Evolutionary conservation across 2,113 vertebrate genomes (phyloP).

Genomic region (Chlorodrepanis virens): DNA sequence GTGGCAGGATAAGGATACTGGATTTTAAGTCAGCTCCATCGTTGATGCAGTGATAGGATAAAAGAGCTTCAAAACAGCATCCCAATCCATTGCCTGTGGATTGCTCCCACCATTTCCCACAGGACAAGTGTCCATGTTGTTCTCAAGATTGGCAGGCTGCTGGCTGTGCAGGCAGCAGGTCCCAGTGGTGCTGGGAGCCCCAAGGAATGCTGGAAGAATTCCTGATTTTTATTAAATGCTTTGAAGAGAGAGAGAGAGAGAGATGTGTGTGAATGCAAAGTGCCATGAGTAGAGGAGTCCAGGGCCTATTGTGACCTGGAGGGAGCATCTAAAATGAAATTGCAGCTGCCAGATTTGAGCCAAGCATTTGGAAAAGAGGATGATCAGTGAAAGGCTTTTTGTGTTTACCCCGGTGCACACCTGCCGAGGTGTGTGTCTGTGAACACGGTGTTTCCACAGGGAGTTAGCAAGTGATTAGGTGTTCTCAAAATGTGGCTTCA

Average conservation of each 20-base stretch:
- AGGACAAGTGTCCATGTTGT: background rate
- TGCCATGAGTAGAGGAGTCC: background rate
- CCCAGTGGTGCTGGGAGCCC: background rate
- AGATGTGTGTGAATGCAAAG: background rate
- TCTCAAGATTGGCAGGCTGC: background rate
- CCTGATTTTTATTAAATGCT: background rate
- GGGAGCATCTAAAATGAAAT: background rate
- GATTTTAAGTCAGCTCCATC: background rate
- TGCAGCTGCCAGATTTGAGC: background rate
- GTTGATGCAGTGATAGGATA: background rate
- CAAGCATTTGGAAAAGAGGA: background rate
- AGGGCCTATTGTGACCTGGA: background rate
- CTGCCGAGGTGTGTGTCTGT: background rate
- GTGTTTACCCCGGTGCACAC: background rate
- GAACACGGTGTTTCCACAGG: accelerated
- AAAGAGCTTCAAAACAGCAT: background rate
- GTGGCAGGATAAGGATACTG: background rate
- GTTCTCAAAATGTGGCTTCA: background rate
- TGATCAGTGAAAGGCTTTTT: background rate
- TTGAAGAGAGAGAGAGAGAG: background rate
- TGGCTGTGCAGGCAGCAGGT: background rate
- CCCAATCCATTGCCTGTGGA: background rate
- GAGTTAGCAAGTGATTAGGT: background rate
- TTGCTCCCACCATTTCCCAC: background rate
- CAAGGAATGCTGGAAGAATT: background rate